These are phyloP conservation scores for Cerastoderma edule DNA, from an alignment of 2,888 invertebrate species.

Conservation along the genomic window DNA sequence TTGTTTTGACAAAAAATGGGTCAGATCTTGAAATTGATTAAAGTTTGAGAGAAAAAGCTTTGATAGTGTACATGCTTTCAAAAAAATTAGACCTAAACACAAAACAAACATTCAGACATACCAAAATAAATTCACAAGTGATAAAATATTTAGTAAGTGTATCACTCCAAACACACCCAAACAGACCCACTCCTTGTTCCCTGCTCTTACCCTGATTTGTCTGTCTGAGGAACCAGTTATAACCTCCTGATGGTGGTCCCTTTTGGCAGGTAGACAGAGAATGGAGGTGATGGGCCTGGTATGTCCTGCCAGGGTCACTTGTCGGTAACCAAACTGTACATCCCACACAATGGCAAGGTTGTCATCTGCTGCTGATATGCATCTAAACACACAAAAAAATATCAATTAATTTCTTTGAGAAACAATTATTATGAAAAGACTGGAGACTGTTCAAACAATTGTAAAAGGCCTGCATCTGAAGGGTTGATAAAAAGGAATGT, in stretches of 20 bases:
- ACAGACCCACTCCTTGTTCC: neutral
- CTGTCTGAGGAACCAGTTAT: constrained; percentile 80
- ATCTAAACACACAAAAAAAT: constrained; percentile 70
- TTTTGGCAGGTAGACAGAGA: constrained; percentile 63
- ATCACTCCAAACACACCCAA: neutral
- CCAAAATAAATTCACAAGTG: neutral
- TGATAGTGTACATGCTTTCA: neutral
- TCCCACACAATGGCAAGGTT: constrained; percentile 78
- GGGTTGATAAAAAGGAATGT: no score
- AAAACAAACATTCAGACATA: neutral
- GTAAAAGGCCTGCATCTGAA: no score
- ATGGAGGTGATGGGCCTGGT: constrained; percentile 77
- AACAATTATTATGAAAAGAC: no score
- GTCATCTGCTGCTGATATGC: constrained; percentile 80
- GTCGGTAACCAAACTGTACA: constrained; percentile 71
- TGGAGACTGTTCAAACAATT: neutral
- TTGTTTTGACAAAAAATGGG: no score
- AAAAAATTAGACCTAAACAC: neutral
- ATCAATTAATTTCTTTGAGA: no score
- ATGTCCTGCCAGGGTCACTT: constrained; percentile 74
- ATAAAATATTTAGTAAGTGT: neutral
- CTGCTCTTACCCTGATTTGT: constrained; percentile 73
- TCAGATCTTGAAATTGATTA: no score
- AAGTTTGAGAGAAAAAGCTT: no score
- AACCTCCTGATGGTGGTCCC: constrained; percentile 61